These are phyloP conservation scores for Gryon sp. DNA, from an alignment of 1,140 invertebrate genomes.

Conservation along the genomic window DNA sequence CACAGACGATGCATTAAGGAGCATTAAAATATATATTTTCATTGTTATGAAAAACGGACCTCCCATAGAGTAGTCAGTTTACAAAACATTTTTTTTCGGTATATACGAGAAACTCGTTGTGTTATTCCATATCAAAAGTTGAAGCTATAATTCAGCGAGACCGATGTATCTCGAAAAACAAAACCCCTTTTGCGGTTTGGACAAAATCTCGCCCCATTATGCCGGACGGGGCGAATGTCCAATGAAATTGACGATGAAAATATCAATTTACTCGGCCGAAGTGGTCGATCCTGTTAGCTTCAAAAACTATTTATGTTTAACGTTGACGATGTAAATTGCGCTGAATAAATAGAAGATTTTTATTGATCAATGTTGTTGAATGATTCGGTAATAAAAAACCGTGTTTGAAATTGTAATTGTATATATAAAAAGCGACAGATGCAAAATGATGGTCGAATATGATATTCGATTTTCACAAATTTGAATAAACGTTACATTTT, in stretches of 20 bases:
- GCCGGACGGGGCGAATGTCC: conserved; percentile 18
- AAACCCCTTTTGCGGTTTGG: conserved; percentile 13
- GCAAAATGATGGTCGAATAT: too few species aligned
- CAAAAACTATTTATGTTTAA: conserved; percentile 24
- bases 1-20: conserved; percentile 26
- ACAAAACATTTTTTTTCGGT: conserved; percentile 22
- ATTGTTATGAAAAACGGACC: conserved; percentile 48
- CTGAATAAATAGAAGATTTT: too few species aligned
- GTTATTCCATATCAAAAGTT: conserved; percentile 12
- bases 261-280: conserved; percentile 44
- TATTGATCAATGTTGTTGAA: too few species aligned
- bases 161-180: conserved; percentile 10
- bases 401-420: too few species aligned
- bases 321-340: not conserved
- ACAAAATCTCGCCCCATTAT: conserved; percentile 31
- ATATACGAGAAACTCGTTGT: conserved; percentile 19
- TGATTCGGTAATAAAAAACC: too few species aligned
- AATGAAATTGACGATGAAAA: conserved; percentile 45
- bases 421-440: too few species aligned
- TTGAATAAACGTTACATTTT: too few species aligned
- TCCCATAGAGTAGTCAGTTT: conserved; percentile 15
- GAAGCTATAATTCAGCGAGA: conserved; percentile 24
- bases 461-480: too few species aligned
- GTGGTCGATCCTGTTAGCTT: conserved; percentile 11
- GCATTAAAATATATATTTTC: conserved; percentile 34